Evolutionary conservation across 92 coral and sea anemone genomes (phyloP).

Genomic region (Parazoanthus swiftii): DNA sequence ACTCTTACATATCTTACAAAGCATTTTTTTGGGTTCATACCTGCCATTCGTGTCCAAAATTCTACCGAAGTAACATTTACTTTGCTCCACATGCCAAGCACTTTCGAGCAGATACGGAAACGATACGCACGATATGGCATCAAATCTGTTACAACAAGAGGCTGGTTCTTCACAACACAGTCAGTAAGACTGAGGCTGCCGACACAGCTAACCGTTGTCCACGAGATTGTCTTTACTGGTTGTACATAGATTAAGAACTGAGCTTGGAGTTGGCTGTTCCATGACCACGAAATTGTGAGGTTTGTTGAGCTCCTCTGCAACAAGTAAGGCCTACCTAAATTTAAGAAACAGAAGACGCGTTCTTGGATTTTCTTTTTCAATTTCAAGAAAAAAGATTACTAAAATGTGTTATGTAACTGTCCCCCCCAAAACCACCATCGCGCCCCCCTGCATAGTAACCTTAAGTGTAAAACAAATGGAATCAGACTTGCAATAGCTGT

Average conservation of each 20-base stretch:
- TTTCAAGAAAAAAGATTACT: no score
- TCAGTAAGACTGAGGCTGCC: neutral
- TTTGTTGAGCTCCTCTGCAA: neutral
- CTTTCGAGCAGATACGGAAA: neutral
- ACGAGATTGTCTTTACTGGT: neutral
- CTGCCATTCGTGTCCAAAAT: neutral
- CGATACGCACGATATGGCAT: neutral
- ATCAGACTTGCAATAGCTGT: no score
- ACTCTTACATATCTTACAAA: no score
- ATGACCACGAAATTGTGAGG: neutral
- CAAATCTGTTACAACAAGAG: neutral
- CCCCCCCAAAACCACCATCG: no score
- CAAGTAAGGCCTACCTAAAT: neutral
- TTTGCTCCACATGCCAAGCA: constrained; percentile 1
- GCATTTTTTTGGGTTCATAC: neutral
- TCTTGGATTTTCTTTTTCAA: neutral
- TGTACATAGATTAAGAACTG: neutral
- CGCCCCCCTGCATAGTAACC: no score
- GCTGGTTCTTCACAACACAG: neutral
- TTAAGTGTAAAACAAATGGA: no score
- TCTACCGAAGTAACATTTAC: neutral
- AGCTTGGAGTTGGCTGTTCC: neutral
- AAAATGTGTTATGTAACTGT: no score
- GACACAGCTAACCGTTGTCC: neutral
- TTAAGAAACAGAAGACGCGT: neutral